Evolutionary conservation across 2,888 invertebrate species (phyloP).

Genomic region (Hedychridium roseum): DNA sequence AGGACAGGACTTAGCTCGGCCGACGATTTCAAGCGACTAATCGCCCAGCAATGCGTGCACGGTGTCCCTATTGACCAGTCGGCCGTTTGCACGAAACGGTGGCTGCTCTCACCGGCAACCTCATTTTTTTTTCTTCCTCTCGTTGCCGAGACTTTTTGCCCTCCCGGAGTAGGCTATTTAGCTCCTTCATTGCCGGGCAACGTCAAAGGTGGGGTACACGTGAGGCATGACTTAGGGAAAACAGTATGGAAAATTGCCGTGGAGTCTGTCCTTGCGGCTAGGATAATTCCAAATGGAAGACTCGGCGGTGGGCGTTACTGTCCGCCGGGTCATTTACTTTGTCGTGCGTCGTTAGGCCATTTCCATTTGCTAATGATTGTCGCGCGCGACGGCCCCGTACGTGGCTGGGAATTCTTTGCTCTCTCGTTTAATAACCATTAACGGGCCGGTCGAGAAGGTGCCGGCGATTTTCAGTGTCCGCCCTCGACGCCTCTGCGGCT

Average conservation of each 20-base stretch:
- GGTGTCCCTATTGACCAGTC: conserved; percentile 47
- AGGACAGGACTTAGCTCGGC: conserved; percentile 12
- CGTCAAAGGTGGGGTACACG: no score
- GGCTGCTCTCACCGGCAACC: no score
- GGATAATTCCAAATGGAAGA: no score
- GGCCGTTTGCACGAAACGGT: conserved; percentile 27
- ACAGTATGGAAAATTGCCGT: no score
- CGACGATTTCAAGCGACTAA: conserved; percentile 39
- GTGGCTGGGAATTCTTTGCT: background rate
- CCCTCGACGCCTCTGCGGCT: background rate
- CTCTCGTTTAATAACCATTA: conserved; percentile 57
- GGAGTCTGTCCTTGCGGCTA: no score
- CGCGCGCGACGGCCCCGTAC: conserved; percentile 6
- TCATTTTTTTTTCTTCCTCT: no score
- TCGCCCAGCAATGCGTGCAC: conserved; percentile 53
- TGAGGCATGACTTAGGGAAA: no score
- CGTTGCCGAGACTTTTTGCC: no score
- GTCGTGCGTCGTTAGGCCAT: conserved; percentile 10
- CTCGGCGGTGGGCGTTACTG: no score
- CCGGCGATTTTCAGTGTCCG: conserved; percentile 45
- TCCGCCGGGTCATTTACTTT: no score
- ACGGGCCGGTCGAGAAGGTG: conserved; percentile 24
- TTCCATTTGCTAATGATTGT: conserved; percentile 23
- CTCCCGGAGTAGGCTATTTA: no score
- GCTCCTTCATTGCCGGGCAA: no score